These are phyloP conservation scores for Pterostichus niger DNA, from an alignment of 2,888 invertebrate species.

Conservation along the genomic window DNA sequence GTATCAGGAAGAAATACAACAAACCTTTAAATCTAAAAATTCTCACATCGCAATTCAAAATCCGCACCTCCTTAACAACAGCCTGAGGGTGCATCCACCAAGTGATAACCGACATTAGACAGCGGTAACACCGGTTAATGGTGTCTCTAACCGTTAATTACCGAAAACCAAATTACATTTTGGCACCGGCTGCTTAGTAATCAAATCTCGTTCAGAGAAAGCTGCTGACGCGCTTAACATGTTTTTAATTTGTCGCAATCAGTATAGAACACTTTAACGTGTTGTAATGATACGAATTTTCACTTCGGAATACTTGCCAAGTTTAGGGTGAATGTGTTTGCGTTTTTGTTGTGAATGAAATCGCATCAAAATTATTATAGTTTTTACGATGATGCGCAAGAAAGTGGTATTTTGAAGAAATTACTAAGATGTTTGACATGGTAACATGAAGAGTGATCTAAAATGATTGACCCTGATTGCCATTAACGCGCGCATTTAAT, in stretches of 20 bases:
- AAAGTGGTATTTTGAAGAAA: not conserved
- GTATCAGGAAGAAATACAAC: not conserved
- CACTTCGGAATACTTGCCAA: conserved; percentile 38
- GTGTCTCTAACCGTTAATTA: conserved; percentile 58
- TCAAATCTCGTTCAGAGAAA: conserved; percentile 65
- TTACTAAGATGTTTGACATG: not conserved
- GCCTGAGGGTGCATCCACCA: not conserved
- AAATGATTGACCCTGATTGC: too few relatives aligned
- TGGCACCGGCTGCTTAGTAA: conserved; percentile 62
- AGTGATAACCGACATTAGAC: conserved; percentile 37
- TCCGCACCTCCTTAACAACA: conserved; percentile 22
- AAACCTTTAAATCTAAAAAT: conserved; percentile 30
- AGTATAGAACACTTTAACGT: conserved; percentile 29
- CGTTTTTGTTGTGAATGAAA: not conserved
- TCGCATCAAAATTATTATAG: not conserved
- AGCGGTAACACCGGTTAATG: conserved; percentile 5
- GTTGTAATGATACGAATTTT: conserved; percentile 51
- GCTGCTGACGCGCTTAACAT: conserved; percentile 52
- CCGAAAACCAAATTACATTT: conserved; percentile 55
- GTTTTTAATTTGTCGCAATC: conserved; percentile 64
- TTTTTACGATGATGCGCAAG: not conserved
- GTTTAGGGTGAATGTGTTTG: not conserved
- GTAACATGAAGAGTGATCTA: too few relatives aligned
- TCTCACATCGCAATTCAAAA: conserved; percentile 23
- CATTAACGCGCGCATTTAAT: too few relatives aligned